These are phyloP conservation scores for Neoarius graeffei DNA, from an alignment of 2,113 vertebrate species.

Conservation along the genomic window DNA sequence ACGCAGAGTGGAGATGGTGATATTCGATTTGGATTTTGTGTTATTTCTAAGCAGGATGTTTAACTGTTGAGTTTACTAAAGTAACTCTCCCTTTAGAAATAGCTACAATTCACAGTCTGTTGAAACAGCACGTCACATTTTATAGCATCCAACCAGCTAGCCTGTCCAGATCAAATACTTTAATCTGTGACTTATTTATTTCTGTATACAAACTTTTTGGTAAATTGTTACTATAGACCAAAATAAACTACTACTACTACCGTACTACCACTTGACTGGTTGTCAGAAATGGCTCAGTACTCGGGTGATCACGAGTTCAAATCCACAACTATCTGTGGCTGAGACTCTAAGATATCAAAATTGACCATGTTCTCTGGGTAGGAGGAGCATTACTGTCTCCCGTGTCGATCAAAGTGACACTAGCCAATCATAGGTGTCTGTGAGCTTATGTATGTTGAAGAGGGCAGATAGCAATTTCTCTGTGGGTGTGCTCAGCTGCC, in stretches of 20 bases:
- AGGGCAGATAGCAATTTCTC: background rate
- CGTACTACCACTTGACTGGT: background rate
- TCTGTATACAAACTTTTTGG: too few species aligned
- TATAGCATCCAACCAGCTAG: background rate
- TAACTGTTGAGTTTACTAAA: background rate
- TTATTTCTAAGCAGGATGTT: background rate
- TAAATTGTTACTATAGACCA: too few species aligned
- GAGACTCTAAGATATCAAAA: background rate
- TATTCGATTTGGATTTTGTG: background rate
- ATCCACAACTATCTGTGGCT: background rate
- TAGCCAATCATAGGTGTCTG: background rate
- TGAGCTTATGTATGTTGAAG: background rate
- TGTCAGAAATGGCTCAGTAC: background rate
- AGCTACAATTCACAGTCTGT: background rate
- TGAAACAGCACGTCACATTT: background rate
- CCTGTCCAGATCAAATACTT: background rate
- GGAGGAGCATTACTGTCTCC: background rate
- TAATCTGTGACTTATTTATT: background rate
- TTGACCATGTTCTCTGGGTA: background rate
- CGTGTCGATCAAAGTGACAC: background rate
- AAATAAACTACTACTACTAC: too few species aligned
- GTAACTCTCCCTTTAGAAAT: background rate
- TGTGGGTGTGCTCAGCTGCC: background rate
- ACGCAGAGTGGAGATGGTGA: slow-evolving; percentile 80
- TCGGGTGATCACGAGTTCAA: background rate